These are phyloP conservation scores for Euphonia xanthogaster DNA, from an alignment of 2,797 vertebrate genomes.

Conservation along the genomic window DNA sequence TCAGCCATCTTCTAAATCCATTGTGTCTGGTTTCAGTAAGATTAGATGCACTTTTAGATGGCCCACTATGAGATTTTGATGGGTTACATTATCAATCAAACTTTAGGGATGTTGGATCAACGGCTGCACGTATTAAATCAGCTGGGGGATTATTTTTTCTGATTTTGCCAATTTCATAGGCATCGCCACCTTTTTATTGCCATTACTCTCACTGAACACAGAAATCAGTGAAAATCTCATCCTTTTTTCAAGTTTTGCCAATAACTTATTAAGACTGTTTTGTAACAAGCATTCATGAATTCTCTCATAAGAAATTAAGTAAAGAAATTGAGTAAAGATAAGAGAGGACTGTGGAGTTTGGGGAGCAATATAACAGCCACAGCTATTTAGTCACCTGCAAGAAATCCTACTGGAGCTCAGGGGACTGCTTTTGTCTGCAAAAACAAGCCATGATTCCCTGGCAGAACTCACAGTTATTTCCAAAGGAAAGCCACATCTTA, in stretches of 20 bases:
- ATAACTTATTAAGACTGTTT: not conserved
- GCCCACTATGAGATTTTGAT: not conserved
- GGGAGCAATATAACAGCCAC: not conserved
- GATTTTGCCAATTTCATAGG: not conserved
- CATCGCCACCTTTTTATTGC: not conserved
- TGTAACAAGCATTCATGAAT: not conserved
- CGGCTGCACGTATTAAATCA: accelerated
- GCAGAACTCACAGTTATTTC: not conserved
- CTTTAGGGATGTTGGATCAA: not conserved
- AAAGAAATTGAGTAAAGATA: not conserved
- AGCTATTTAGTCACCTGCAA: not conserved
- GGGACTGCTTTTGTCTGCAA: not conserved
- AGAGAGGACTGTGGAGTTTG: not conserved
- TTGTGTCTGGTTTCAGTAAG: not conserved
- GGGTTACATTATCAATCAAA: not conserved
- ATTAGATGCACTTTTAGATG: not conserved
- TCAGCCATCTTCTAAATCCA: not conserved
- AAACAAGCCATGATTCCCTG: not conserved
- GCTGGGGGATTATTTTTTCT: not conserved
- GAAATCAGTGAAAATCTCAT: not conserved
- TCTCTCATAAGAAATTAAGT: not conserved
- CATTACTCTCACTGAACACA: not conserved
- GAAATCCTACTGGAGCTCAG: not conserved
- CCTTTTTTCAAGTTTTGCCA: not conserved
- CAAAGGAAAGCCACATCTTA: not conserved